Conservation (phyloP, 2,888 invertebrate genomes). For the Fragum fragum region DNA sequence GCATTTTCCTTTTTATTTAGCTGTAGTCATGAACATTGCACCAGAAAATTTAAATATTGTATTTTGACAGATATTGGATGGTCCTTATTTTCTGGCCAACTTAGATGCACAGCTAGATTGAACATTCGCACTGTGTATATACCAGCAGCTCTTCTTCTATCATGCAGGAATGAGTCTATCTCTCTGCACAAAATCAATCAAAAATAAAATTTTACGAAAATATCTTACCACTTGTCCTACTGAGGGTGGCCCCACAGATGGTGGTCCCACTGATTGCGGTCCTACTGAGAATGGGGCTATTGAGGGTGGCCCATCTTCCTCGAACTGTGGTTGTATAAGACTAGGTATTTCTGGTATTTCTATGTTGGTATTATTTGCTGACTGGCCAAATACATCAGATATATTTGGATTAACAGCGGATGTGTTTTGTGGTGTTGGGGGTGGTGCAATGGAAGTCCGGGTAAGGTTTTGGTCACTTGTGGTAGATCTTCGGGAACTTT, state of each 20-base stretch:
- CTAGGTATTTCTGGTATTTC: conserved; percentile 79
- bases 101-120: no score
- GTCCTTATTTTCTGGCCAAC: no score
- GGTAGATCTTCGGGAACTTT: conserved; percentile 60
- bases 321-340: conserved; percentile 69
- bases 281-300: conserved; percentile 82
- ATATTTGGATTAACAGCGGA: conserved; percentile 58
- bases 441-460: conserved; percentile 65
- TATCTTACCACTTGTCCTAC: conserved; percentile 72
- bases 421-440: conserved; percentile 55
- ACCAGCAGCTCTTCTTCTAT: no score
- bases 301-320: conserved; percentile 81
- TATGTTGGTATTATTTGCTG: conserved; percentile 74
- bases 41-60: no score
- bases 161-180: no score
- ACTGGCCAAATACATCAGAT: conserved; percentile 76
- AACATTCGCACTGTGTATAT: no score
- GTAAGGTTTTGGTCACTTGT: conserved; percentile 76
- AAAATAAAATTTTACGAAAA: no score
- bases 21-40: no score
- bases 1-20: no score
- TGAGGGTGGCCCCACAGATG: conserved; percentile 79
- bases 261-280: conserved; percentile 76
- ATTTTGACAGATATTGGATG: no score
- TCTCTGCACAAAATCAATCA: no score